Conservation (phyloP, 2,797 vertebrate genomes). For the Otolemur crassicaudatus region DNA sequence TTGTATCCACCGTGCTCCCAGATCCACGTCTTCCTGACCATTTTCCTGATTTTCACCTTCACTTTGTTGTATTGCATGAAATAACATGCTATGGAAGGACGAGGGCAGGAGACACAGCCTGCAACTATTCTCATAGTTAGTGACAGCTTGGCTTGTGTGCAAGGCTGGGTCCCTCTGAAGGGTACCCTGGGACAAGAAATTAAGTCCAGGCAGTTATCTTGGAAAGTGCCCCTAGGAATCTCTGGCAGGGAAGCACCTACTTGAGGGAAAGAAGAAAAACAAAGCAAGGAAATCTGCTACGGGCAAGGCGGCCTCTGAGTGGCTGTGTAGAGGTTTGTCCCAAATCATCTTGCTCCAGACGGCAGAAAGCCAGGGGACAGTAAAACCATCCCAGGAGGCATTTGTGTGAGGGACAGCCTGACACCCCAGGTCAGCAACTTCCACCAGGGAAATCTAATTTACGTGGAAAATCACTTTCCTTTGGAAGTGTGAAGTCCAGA, state of each 20-base stretch:
- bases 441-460: neutral
- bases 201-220: neutral
- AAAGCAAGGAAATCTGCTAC: fast-evolving
- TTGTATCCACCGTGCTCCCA: neutral
- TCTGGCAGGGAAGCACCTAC: neutral
- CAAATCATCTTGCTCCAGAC: neutral
- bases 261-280: neutral
- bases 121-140: neutral
- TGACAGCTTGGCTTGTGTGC: neutral
- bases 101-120: too few relatives aligned
- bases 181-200: neutral
- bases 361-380: neutral
- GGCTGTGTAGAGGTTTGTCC: neutral
- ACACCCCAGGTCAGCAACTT: neutral
- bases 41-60: neutral
- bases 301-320: neutral
- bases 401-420: neutral
- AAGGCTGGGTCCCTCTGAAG: neutral
- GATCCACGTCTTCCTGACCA: neutral
- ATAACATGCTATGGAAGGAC: neutral
- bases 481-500: neutral
- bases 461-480: neutral
- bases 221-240: neutral
- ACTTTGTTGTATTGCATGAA: neutral
- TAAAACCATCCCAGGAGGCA: neutral